Base-by-base conservation (phyloP, 2,888 invertebrate species). In the Rhopalosiphum nymphaeae region DNA sequence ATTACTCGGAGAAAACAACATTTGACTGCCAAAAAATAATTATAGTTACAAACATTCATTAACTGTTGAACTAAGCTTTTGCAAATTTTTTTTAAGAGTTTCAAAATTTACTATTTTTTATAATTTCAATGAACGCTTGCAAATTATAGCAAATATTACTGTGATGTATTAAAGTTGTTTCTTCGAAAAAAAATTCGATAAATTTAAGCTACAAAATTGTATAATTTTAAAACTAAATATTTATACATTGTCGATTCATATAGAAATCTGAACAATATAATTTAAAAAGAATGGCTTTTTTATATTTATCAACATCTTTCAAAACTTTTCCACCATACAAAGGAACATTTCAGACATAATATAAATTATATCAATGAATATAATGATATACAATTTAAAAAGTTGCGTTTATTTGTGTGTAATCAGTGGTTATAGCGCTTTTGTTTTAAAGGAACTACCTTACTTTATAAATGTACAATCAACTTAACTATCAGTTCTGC, bases 361-460 rank as follows among this genome's bases (percentile, higher is more conserved):
- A 36, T 78, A 78, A 36, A 78, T 36, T 36, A 36, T 78, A 78
- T 78, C 78, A 78, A 78, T n/a, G 78, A 78, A 78, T 21, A n/a
- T 21, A 21, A 78, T 78, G 78, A 21, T 78, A 21, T 78, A 78
- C 25, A 88, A 88, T n/a, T 46, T 16, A 13, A 49, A 49, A 49
- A 21, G 11, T 26, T 53, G 4, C 36, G 36, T 36, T 88, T 25
- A 36, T 53, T 53, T 26, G n/a, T 53, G 29, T 25, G 56, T 89
- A 89, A 42, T 91, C 29, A 84, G 36, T 92, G 44, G 36, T 86
- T 61, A 57, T 49, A 92, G 61, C 3, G 36, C 46, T 61, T 61
- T 87, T 92, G 86, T 61, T 87, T 87, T 26, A 49, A 61, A 87
- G 78, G 53, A 91, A 91, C 91, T n/a, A 86, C 29, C 44, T 88